Evolutionary conservation across 2,113 vertebrate species (phyloP), one percentile per base, ranked within the genome.

Genomic region (Neopipo cinnamomea): DNA sequence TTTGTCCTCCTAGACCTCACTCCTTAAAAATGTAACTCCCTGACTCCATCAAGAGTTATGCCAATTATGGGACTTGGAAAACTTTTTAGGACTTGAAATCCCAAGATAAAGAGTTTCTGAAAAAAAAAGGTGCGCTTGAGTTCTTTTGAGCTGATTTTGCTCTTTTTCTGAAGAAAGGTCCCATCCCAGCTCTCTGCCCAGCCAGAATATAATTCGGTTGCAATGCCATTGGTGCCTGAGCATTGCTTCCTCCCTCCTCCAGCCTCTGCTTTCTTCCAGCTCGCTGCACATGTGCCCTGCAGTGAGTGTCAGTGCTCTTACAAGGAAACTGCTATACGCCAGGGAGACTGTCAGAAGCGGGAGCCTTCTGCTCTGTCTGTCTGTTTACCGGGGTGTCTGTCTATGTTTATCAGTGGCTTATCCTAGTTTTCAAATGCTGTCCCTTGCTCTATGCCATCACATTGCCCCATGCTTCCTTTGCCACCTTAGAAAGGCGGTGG

Each of bases 311-410:
- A 94, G 78, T 0, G 8, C 76, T 96, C 90, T 67, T 84, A 74
- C 50, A 74, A 71, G 83, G 88, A 78, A 91, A 86, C 80, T 63
- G 83, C 93, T 89, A 8, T 61, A 84, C 1, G 4, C 49, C 11
- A 2, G 72, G 76, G 76, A 96, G 82, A 77, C 76, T 92, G 95
- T 87, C 95, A 95, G 88, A 56, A 95, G 80, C 4, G 1, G 73
- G 49, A 93, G 91, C 88, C 83, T 96, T 96, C 93, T 94, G 96
- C 86, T 89, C 91, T 84, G 93, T 95, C 91, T 94, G 56, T 80
- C 91, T 96, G 84, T 78, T 88, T 93, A 90, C 88, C 2, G 1
- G 39, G 46, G 33, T 75, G 52, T 82, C 81, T 92, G 68, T 59
- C 80, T 83, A 56, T 49, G 65, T 87, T 96, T 90, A 89, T 93